Evolutionary conservation across 2,113 vertebrate genomes (phyloP).

Genomic region (Macquaria ambigua): DNA sequence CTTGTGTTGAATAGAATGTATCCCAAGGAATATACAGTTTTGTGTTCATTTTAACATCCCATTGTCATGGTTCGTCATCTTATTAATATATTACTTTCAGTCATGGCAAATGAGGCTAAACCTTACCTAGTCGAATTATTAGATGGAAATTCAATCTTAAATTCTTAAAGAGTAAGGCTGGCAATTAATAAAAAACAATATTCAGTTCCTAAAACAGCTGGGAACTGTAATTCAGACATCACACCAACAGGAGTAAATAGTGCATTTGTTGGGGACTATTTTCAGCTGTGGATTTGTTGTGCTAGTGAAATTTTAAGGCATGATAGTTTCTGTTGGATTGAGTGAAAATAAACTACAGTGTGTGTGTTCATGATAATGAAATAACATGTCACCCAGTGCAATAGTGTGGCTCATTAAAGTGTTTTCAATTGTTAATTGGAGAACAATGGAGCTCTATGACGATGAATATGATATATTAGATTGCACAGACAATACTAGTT

Average conservation of each 20-base stretch:
- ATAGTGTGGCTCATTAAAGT: background rate
- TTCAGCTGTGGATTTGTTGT: background rate
- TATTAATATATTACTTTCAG: background rate
- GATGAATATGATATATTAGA: too few relatives aligned
- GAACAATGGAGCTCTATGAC: too few relatives aligned
- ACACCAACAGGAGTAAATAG: background rate
- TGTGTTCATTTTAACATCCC: background rate
- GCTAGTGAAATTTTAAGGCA: background rate
- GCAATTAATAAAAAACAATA: background rate
- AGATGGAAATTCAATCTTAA: background rate
- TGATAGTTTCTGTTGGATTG: background rate
- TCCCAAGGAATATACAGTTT: background rate
- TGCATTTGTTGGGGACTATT: background rate
- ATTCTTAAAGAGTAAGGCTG: background rate
- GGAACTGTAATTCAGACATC: background rate
- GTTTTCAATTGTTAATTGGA: too few relatives aligned
- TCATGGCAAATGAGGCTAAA: too few relatives aligned
- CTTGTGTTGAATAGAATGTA: background rate
- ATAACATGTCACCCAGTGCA: background rate
- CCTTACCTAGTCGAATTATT: background rate
- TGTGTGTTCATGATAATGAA: too few relatives aligned
- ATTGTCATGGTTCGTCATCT: background rate
- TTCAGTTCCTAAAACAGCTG: background rate
- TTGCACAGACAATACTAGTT: too few relatives aligned
- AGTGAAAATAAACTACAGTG: background rate